phyloP scores from a whole-genome alignment of 2,797 vertebrate genomes.

The Scolopax rusticola region DNA sequence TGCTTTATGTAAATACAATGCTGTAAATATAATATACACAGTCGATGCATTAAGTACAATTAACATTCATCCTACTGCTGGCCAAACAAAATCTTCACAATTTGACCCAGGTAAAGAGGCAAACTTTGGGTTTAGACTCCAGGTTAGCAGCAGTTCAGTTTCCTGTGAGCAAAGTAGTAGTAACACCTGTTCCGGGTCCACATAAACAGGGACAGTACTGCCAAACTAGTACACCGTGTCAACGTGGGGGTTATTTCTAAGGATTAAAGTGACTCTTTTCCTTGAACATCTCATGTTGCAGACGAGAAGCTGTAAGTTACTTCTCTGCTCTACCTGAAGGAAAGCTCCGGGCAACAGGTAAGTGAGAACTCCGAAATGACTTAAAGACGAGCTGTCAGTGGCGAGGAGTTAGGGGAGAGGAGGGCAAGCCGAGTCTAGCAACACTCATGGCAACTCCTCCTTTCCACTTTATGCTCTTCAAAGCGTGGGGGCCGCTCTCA shows the following conservation, averaged over 20 bases:
- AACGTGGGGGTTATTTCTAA: background rate
- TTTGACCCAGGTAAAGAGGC: background rate
- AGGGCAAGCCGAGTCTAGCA: background rate
- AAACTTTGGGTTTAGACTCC: background rate
- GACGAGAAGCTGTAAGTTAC: background rate
- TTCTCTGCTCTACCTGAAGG: background rate
- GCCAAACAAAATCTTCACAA: background rate
- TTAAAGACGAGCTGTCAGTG: background rate
- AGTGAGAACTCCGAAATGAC: background rate
- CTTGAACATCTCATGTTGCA: accelerated
- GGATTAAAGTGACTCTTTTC: background rate
- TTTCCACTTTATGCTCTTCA: background rate
- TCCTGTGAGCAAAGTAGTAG: background rate
- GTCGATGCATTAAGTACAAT: background rate
- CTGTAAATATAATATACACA: background rate
- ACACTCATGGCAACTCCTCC: background rate
- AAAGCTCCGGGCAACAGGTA: background rate
- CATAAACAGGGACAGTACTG: background rate
- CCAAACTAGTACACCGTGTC: accelerated
- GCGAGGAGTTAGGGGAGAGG: background rate
- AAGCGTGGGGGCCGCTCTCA: background rate
- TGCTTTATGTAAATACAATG: background rate
- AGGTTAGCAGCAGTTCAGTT: accelerated
- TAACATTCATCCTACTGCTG: background rate
- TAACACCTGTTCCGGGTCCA: background rate